Conservation (phyloP, 2,797 vertebrate genomes). For the Neosilurus hyrtlii region DNA sequence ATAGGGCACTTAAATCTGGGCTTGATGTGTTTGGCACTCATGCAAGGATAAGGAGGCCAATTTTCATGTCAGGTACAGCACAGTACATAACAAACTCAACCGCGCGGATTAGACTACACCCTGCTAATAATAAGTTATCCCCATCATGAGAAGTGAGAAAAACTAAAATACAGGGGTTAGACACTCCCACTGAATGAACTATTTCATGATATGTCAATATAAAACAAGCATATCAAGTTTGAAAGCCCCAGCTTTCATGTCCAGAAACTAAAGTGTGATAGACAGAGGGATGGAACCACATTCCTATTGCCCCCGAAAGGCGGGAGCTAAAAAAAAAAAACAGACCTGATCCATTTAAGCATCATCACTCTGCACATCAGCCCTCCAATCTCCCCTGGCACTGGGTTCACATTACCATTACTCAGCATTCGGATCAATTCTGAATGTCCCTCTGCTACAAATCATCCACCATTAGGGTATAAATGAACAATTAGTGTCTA, state of each 20-base stretch:
- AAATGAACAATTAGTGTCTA: constrained; percentile 66
- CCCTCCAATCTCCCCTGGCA: constrained; percentile 55
- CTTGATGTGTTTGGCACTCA: too few species aligned
- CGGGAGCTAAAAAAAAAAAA: neutral
- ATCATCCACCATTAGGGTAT: constrained; percentile 57
- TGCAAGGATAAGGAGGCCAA: too few species aligned
- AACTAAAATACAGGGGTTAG: too few species aligned
- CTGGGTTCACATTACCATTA: constrained; percentile 64
- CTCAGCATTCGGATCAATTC: constrained; percentile 68
- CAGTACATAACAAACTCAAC: neutral
- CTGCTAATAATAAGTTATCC: neutral
- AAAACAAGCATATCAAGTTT: too few species aligned
- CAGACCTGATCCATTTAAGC: constrained; percentile 41
- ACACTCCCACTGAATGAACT: too few species aligned
- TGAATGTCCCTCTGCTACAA: constrained; percentile 62
- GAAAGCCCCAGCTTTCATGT: too few species aligned
- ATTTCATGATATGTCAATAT: too few species aligned
- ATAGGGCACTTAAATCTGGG: too few species aligned
- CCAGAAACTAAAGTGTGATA: too few species aligned
- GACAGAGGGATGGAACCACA: too few species aligned
- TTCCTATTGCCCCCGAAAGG: too few species aligned
- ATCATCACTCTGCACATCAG: constrained; percentile 51
- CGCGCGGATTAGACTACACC: neutral
- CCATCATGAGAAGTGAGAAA: neutral
- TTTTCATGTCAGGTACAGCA: neutral